These are phyloP conservation scores for Spatulosminthurus flaviceps DNA, from an alignment of 2,888 invertebrate genomes.

Conservation along the genomic window DNA sequence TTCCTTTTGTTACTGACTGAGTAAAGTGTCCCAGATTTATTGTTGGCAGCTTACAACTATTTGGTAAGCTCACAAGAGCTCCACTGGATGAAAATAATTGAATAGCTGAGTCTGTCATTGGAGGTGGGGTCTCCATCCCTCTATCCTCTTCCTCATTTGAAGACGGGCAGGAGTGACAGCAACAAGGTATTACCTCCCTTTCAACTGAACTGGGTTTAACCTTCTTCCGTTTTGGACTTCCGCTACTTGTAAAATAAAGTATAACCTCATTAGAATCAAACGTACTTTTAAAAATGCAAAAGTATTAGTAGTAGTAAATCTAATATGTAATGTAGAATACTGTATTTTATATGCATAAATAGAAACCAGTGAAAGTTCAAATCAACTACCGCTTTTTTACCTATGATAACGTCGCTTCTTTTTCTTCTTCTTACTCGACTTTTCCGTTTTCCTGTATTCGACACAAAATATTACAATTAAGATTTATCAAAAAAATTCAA, in stretches of 20 bases:
- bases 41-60: background rate
- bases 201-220: background rate
- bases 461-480: conserved; percentile 8
- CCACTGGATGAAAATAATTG: background rate
- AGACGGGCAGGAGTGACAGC: conserved; percentile 19
- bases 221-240: background rate
- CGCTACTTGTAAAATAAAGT: background rate
- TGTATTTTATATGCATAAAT: background rate
- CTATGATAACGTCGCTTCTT: conserved; percentile 6
- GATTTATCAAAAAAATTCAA: background rate
- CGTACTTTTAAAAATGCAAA: background rate
- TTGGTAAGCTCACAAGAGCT: background rate
- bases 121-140: background rate
- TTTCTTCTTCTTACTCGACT: conserved; percentile 33
- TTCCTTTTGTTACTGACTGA: background rate
- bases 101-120: background rate
- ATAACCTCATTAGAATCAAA: background rate
- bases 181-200: background rate
- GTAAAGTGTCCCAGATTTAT: background rate
- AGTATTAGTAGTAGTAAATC: too few relatives aligned
- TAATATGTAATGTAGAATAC: background rate
- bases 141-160: background rate
- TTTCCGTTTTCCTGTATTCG: conserved; percentile 19
- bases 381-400: background rate
- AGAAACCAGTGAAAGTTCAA: background rate